A percentile compares a stretch with the other conserved stretches of the same genome.
phyloP scores from a whole-genome alignment of 2,113 vertebrate species.

The Caloenas nicobarica region DNA sequence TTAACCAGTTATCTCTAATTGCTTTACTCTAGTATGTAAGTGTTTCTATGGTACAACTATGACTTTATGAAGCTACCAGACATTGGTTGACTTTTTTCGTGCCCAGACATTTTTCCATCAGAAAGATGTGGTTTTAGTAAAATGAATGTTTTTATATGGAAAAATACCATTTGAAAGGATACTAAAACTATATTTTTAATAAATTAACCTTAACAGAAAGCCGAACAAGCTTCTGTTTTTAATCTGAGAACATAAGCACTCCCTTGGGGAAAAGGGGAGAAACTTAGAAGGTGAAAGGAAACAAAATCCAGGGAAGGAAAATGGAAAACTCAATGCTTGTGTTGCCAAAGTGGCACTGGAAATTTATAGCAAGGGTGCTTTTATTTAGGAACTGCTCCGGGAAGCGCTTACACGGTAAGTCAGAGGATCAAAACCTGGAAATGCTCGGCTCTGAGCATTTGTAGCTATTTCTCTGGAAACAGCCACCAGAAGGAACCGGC shows the following conservation, averaged over 20 bases:
- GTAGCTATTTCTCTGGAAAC: neutral
- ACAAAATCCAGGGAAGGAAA: neutral
- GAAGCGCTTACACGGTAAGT: neutral
- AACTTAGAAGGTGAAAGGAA: neutral
- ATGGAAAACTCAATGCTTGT: neutral
- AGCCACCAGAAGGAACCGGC: neutral
- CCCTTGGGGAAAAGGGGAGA: neutral
- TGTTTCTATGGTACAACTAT: too few relatives aligned
- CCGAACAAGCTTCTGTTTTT: neutral
- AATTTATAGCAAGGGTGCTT: neutral
- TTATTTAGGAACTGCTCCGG: neutral
- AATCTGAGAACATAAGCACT: neutral
- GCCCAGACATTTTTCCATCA: neutral
- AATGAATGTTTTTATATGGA: conserved; percentile 23
- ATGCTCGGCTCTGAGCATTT: neutral
- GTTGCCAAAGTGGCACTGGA: neutral
- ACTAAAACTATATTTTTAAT: neutral
- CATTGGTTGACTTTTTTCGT: neutral
- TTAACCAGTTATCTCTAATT: neutral
- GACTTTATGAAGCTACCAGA: neutral
- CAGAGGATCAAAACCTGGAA: neutral
- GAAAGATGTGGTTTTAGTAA: neutral
- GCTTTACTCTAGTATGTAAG: neutral
- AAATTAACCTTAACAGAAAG: neutral
- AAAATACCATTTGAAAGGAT: neutral